Percentiles rank a stretch among this genome's conserved stretches.
phyloP scores from a whole-genome alignment of 2,888 invertebrate genomes.

The Drosophila mettleri region DNA sequence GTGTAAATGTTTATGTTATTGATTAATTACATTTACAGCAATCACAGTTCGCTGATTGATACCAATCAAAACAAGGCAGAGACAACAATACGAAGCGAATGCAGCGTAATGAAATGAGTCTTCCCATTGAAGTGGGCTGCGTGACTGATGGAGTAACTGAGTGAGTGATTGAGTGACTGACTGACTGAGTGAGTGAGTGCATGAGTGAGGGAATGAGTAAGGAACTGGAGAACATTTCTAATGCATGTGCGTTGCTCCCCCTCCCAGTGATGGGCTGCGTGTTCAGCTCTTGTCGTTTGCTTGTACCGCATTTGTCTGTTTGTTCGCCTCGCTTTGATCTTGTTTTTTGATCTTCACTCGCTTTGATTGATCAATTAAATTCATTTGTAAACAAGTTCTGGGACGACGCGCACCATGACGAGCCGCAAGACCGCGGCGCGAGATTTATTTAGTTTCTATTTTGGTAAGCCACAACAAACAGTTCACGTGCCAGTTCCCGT shows the following conservation, averaged over 20 bases:
- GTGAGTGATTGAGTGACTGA: constrained; percentile 32
- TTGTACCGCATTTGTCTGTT: constrained; percentile 78
- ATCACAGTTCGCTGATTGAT: constrained; percentile 81
- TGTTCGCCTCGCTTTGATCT: constrained; percentile 72
- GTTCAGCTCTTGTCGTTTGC: constrained; percentile 66
- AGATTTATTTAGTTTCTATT: constrained; percentile 52
- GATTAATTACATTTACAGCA: constrained; percentile 81
- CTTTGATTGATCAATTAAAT: constrained; percentile 84
- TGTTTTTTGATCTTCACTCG: constrained; percentile 81
- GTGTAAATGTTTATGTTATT: constrained; percentile 77
- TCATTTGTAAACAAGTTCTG: constrained; percentile 83
- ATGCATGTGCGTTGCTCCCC: constrained; percentile 37
- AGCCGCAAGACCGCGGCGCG: constrained; percentile 18
- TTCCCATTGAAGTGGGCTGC: constrained; percentile 53
- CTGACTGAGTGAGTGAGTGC: constrained; percentile 40
- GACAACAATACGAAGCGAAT: constrained; percentile 33
- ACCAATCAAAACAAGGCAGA: constrained; percentile 79
- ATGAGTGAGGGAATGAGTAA: constrained; percentile 34
- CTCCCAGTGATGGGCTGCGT: constrained; percentile 65
- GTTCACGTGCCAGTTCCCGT: neutral
- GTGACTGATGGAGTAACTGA: constrained; percentile 47
- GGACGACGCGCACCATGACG: constrained; percentile 38
- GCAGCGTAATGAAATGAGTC: constrained; percentile 68
- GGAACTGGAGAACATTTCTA: constrained; percentile 67
- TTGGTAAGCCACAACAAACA: constrained; percentile 31